Evolutionary conservation across 2,888 invertebrate genomes (phyloP).

Genomic region (Neoitamus cyanurus): DNA sequence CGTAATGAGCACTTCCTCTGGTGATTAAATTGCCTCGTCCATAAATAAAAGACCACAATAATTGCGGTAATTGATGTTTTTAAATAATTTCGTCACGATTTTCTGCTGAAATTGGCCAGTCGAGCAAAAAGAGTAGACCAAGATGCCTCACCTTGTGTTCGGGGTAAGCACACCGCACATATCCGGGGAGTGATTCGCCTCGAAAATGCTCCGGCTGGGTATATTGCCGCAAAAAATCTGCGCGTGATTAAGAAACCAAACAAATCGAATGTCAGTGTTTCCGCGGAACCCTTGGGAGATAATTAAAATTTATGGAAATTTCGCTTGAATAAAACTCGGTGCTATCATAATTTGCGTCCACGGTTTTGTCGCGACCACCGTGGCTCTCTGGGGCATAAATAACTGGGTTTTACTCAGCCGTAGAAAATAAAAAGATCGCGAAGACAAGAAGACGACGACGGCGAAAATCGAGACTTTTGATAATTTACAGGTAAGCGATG

Average conservation of each 20-base stretch:
- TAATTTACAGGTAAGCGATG: slow-evolving; percentile 35
- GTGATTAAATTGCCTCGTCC: neutral
- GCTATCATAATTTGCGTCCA: slow-evolving; percentile 51
- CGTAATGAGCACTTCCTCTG: slow-evolving; percentile 27
- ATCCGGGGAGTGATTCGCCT: neutral
- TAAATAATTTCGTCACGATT: slow-evolving; percentile 26
- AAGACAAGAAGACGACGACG: neutral
- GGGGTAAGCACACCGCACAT: neutral
- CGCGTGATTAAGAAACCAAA: slow-evolving; percentile 43
- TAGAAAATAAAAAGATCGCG: slow-evolving; percentile 34
- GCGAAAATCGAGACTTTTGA: neutral
- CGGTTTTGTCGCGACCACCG: slow-evolving; percentile 49
- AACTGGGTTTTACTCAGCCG: slow-evolving; percentile 41
- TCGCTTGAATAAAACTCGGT: slow-evolving; percentile 49
- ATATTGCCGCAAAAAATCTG: neutral
- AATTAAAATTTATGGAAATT: slow-evolving; percentile 52
- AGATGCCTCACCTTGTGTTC: neutral
- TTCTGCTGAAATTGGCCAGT: neutral
- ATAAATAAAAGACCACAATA: slow-evolving; percentile 10
- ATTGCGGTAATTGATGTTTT: slow-evolving; percentile 23
- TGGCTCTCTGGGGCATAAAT: slow-evolving; percentile 47
- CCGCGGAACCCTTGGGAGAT: slow-evolving; percentile 44
- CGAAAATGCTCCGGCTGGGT: neutral
- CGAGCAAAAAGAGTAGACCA: neutral
- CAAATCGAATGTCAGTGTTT: slow-evolving; percentile 43